Conservation (phyloP, 1,140 invertebrate species). For the Drosophila mayri region DNA sequence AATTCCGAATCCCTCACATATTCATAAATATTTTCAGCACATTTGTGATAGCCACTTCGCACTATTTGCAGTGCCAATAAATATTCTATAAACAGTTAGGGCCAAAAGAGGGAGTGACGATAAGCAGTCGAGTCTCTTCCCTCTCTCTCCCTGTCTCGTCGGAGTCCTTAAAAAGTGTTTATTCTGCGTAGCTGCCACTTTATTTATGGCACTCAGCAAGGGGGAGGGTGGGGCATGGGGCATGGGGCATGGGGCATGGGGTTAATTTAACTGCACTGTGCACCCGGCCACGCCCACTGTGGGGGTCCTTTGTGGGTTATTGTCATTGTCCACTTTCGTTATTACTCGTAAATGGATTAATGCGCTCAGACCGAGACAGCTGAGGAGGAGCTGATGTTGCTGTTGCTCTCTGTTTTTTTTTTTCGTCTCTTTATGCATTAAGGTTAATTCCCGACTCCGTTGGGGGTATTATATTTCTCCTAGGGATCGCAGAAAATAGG, state of each 20-base stretch:
- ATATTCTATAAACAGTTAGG: slow-evolving; percentile 14
- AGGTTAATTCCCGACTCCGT: not conserved
- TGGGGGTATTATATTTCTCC: not conserved
- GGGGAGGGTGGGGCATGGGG: too few relatives aligned
- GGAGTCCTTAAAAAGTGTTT: slow-evolving; percentile 18
- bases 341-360: slow-evolving; percentile 55
- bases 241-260: not conserved
- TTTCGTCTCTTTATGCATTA: slow-evolving; percentile 7
- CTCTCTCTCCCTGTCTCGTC: too few relatives aligned
- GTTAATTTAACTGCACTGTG: slow-evolving; percentile 41
- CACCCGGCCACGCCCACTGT: slow-evolving; percentile 27
- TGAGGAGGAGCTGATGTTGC: not conserved
- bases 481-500: not conserved
- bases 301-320: slow-evolving; percentile 30
- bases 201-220: slow-evolving; percentile 16
- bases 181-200: slow-evolving; percentile 4
- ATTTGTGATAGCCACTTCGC: slow-evolving; percentile 25
- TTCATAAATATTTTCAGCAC: slow-evolving; percentile 67
- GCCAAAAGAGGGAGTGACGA: slow-evolving; percentile 5
- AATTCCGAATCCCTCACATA: slow-evolving; percentile 17
- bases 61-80: slow-evolving; percentile 12
- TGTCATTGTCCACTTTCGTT: slow-evolving; percentile 50
- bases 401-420: slow-evolving; percentile 2
- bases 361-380: slow-evolving; percentile 14
- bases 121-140: not conserved